These are phyloP conservation scores for Cossypha polioptera DNA, from an alignment of 2,797 vertebrate genomes.

Conservation along the genomic window DNA sequence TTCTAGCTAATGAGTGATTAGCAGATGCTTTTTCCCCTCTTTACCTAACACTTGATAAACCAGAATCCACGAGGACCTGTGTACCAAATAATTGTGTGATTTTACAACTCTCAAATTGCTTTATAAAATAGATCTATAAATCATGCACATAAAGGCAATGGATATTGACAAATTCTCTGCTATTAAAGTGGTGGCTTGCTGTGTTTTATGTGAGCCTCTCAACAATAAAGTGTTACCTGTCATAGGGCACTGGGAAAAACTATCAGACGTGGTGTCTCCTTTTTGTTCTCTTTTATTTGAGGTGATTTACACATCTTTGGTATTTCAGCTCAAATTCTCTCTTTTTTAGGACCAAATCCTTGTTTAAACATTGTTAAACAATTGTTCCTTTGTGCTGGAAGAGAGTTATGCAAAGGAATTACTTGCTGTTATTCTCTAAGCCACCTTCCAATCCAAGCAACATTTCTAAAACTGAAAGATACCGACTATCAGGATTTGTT, in stretches of 20 bases:
- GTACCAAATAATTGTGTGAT: constrained; percentile 5
- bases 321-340: background rate
- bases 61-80: background rate
- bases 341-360: background rate
- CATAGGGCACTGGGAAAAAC: background rate
- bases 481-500: constrained; percentile 50
- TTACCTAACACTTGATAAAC: constrained; percentile 28
- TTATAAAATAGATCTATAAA: constrained; percentile 47
- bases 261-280: background rate
- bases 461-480: constrained; percentile 18
- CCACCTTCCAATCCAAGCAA: constrained; percentile 4
- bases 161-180: constrained; percentile 15
- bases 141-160: background rate
- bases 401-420: background rate
- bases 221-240: constrained; percentile 1
- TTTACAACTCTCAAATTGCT: constrained; percentile 23
- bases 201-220: constrained; percentile 17
- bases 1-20: constrained; percentile 54
- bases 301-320: background rate
- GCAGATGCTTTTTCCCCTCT: constrained; percentile 7
- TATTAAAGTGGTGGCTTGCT: background rate
- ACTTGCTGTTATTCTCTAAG: background rate
- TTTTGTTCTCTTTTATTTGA: background rate
- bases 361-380: background rate
- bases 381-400: background rate